These are phyloP conservation scores for Atta cephalotes DNA, from an alignment of 1,140 invertebrate species.

Conservation along the genomic window DNA sequence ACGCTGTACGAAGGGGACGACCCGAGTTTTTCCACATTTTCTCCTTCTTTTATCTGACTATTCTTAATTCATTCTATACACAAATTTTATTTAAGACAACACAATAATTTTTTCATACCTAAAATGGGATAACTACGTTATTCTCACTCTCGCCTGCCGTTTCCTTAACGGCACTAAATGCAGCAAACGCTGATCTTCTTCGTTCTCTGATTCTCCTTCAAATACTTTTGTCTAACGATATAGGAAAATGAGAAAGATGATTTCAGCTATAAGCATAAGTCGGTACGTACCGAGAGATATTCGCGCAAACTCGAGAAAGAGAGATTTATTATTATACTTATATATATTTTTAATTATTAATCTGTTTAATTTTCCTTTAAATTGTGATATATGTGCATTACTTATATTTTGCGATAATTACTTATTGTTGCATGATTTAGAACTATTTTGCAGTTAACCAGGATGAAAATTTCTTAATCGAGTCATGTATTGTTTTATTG, in stretches of 20 bases:
- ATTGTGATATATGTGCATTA: conserved; percentile 9
- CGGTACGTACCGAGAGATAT: conserved; percentile 21
- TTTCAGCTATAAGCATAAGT: conserved; percentile 50
- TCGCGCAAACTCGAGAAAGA: conserved; percentile 50
- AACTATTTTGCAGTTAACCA: conserved; percentile 25
- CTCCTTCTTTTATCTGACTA: conserved; percentile 30
- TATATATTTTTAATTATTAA: conserved; percentile 24
- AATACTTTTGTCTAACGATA: neutral
- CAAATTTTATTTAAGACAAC: conserved; percentile 58
- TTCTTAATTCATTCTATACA: conserved; percentile 58
- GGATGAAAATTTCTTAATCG: conserved; percentile 11
- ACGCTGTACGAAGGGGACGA: conserved; percentile 40
- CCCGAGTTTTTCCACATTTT: conserved; percentile 23
- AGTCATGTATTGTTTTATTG: conserved; percentile 9
- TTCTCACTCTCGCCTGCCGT: conserved; percentile 52
- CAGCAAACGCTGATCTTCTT: neutral
- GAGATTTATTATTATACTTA: conserved; percentile 36
- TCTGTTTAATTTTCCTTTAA: conserved; percentile 20
- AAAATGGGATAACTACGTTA: conserved; percentile 61
- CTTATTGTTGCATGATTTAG: conserved; percentile 31
- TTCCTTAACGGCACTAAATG: neutral
- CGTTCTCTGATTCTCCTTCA: neutral
- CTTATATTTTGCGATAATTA: conserved; percentile 19
- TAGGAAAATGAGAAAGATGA: conserved; percentile 45
- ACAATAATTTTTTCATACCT: conserved; percentile 58